These are phyloP conservation scores for Epinotia ramella DNA, from an alignment of 2,888 invertebrate genomes.

Conservation along the genomic window DNA sequence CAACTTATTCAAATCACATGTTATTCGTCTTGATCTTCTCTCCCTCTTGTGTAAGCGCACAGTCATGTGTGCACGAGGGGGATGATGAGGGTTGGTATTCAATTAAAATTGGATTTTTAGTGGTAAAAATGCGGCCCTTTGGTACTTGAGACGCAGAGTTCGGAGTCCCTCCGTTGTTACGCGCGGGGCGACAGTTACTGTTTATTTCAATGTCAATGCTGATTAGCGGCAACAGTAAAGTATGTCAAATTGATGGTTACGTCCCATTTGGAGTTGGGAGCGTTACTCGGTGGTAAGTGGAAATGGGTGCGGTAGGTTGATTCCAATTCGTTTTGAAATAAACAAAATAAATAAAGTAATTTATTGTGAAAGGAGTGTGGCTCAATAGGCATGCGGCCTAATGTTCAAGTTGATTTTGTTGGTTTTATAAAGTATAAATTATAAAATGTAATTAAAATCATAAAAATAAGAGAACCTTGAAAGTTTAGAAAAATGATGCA, in stretches of 20 bases:
- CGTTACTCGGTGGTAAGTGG: not conserved
- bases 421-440: too few species aligned
- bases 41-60: not conserved
- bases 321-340: not conserved
- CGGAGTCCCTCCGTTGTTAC: not conserved
- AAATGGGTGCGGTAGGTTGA: not conserved
- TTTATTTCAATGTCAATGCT: slow-evolving; percentile 32
- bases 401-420: too few species aligned
- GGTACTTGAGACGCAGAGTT: not conserved
- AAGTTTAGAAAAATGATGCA: too few species aligned
- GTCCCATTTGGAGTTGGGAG: not conserved
- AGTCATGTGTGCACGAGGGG: not conserved
- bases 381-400: too few species aligned
- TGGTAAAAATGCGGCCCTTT: not conserved
- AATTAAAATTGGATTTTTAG: not conserved
- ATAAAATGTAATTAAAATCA: too few species aligned
- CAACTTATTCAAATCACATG: not conserved
- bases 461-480: too few species aligned
- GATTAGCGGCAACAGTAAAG: slow-evolving; percentile 23
- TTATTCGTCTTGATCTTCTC: not conserved
- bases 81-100: not conserved
- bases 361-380: not conserved
- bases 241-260: slow-evolving; percentile 10
- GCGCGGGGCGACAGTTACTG: slow-evolving; percentile 17
- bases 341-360: not conserved